Evolutionary conservation across 2,113 vertebrate species (phyloP), one percentile per base, ranked within the genome.

Genomic region (Glaucomys volans): DNA sequence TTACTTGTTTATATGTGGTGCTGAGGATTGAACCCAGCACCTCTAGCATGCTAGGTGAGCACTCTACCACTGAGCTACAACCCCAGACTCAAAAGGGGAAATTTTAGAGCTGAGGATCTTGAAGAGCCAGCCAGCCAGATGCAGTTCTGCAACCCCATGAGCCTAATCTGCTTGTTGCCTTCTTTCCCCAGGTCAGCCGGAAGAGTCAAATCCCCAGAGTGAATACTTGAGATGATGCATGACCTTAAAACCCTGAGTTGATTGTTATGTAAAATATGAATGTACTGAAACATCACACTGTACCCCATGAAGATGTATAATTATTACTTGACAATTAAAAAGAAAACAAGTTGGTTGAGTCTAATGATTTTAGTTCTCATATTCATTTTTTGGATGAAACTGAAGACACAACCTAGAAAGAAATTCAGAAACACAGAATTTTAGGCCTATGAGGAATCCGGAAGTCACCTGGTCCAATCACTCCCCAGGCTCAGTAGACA

Each of bases 391-490:
- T 80, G 64, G 3, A 75, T 76, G 47, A 96, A 57, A 80, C 28
- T 66, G 10, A 32, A 88, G 12, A 59, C 1, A 28, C 16, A 16
- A n/a, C 26, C n/a, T 77, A 3, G n/a, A 37, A 47, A 42, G 72
- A 95, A 95, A 88, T 22, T n/a, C 12, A 92, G 50, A 59, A 77
- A 30, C 47, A 83, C 6, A 83, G 67, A 96, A 82, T 28, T 95
- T 81, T 16, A 69, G 54, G n/a, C 44, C 40, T 62, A 5, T 64
- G 82, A 91, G 67, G 62, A 54, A 86, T 91, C 74, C 75, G 35
- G 69, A 95, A 90, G 85, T 76, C 52, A 79, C 32, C 24, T 74
- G 40, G 71, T 47, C 14, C 74, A 77, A 74, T n/a, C 67, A 87
- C 52, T 42, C 8, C 47, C 57, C 47, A 66, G 20, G 62, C 86